Conservation (phyloP, 2,888 invertebrate genomes). For the Polydesmus complanatus region DNA sequence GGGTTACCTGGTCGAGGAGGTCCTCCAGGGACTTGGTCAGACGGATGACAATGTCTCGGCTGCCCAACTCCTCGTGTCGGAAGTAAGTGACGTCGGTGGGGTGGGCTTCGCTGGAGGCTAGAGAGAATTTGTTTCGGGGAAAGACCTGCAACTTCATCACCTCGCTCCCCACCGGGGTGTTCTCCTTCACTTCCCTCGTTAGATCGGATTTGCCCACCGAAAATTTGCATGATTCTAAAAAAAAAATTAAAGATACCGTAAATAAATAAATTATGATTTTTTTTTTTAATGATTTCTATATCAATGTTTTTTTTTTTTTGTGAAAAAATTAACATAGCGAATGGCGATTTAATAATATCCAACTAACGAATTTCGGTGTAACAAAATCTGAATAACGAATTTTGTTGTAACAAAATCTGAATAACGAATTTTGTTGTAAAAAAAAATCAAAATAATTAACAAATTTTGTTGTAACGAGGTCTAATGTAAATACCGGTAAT, state of each 20-base stretch:
- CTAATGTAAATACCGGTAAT: too few species aligned
- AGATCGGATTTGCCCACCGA: slow-evolving; percentile 67
- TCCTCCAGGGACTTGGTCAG: slow-evolving; percentile 62
- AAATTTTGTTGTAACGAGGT: too few species aligned
- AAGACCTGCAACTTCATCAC: slow-evolving; percentile 67
- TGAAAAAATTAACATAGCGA: too few species aligned
- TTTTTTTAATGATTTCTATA: too few species aligned
- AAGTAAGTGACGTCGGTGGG: slow-evolving; percentile 40
- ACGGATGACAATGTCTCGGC: slow-evolving; percentile 58
- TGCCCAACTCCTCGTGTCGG: slow-evolving; percentile 56
- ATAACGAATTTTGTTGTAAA: too few species aligned
- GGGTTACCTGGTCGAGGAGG: slow-evolving; percentile 51
- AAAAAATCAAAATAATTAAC: too few species aligned
- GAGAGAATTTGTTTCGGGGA: slow-evolving; percentile 56
- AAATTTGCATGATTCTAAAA: slow-evolving; percentile 48
- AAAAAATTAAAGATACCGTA: not conserved
- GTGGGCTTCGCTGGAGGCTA: slow-evolving; percentile 49
- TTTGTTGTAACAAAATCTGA: too few species aligned
- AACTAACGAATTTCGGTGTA: too few species aligned
- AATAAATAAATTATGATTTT: too few species aligned
- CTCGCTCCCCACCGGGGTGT: slow-evolving; percentile 59
- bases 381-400: too few species aligned
- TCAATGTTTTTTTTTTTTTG: too few species aligned
- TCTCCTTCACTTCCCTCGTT: slow-evolving; percentile 72
- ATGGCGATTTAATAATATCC: too few species aligned